phyloP scores from a whole-genome alignment of 2,888 invertebrate species.

The Cataglyphis rosenhaueri region DNA sequence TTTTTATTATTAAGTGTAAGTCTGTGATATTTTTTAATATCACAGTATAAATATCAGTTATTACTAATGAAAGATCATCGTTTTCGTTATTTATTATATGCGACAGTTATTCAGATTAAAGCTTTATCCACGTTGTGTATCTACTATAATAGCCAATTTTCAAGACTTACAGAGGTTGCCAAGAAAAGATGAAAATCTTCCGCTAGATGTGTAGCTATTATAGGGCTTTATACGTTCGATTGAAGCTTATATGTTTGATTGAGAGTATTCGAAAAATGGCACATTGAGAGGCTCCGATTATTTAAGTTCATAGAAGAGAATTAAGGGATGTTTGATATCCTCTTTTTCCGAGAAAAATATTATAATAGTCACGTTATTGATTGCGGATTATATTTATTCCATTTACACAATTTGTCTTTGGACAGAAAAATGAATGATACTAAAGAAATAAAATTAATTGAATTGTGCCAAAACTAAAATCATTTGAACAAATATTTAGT shows the following conservation, averaged over 20 bases:
- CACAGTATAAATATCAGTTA: too few species aligned
- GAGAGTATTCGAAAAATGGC: background rate
- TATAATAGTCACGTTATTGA: constrained; percentile 25
- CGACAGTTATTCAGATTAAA: constrained; percentile 1
- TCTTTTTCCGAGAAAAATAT: constrained; percentile 3
- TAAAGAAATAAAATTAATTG: background rate
- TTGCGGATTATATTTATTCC: constrained; percentile 14
- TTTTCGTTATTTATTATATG: background rate
- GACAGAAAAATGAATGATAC: background rate
- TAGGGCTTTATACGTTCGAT: background rate
- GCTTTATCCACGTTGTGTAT: background rate
- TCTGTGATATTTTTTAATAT: too few species aligned
- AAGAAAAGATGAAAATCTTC: background rate
- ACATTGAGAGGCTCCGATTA: background rate
- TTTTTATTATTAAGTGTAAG: too few species aligned
- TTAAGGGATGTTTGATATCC: background rate
- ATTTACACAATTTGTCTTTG: background rate
- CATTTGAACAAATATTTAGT: background rate
- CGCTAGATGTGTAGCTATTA: background rate
- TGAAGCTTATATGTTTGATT: background rate
- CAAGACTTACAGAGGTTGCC: background rate
- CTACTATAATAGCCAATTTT: background rate
- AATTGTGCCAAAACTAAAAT: background rate
- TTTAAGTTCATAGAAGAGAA: background rate
- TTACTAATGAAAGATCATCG: background rate